A percentile compares a stretch with the other conserved stretches of the same genome.
Conservation (phyloP, 2,113 vertebrate species). For the Spilogale gracilis region DNA sequence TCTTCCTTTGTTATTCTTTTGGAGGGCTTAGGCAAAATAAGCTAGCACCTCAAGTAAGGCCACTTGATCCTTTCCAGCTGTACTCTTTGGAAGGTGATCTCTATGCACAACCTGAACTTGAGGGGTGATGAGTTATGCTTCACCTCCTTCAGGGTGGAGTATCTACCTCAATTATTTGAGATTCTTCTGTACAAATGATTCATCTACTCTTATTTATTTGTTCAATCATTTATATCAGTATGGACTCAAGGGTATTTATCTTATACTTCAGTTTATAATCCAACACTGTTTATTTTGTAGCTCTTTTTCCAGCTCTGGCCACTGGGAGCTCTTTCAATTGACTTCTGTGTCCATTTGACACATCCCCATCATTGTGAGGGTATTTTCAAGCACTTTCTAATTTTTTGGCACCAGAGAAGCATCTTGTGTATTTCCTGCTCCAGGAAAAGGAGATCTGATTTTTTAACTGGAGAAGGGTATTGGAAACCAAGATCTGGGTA, state of each 20-base stretch:
- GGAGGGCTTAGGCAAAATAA: background rate
- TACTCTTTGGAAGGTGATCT: background rate
- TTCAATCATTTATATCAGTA: background rate
- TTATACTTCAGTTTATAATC: background rate
- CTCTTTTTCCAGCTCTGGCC: background rate
- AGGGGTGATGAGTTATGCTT: background rate
- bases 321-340: background rate
- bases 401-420: background rate
- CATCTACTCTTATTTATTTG: background rate
- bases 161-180: background rate
- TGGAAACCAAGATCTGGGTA: background rate
- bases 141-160: background rate
- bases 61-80: background rate
- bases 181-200: background rate
- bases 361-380: background rate
- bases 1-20: slow-evolving; percentile 31
- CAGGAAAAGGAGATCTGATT: background rate
- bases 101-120: background rate
- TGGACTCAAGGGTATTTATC: background rate
- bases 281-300: background rate
- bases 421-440: background rate
- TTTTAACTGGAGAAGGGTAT: background rate
- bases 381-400: background rate
- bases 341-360: background rate
- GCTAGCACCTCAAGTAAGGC: background rate